phyloP scores from a whole-genome alignment of 2,113 vertebrate genomes.

The Nicator chloris region DNA sequence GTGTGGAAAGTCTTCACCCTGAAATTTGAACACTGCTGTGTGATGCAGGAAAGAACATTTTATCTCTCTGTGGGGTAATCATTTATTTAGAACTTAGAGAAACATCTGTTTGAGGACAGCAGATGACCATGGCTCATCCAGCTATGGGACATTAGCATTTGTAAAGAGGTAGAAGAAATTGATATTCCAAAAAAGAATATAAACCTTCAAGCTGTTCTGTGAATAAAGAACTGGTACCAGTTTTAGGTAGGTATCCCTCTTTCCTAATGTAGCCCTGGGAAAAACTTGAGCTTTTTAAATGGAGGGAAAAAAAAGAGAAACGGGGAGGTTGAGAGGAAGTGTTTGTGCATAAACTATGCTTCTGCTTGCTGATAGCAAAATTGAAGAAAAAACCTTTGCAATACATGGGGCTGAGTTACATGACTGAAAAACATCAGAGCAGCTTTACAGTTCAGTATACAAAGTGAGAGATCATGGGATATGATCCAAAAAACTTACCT shows the following conservation, averaged over 20 bases:
- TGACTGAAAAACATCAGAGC: neutral
- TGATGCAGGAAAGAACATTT: neutral
- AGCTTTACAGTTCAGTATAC: neutral
- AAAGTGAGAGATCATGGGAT: neutral
- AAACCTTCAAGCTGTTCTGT: neutral
- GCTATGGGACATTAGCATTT: neutral
- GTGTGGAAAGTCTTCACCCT: neutral
- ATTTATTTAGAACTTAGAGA: slow-evolving; percentile 3
- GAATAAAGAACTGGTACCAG: neutral
- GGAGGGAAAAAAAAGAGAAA: neutral
- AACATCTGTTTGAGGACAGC: neutral
- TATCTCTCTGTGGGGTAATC: neutral
- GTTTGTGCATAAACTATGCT: neutral
- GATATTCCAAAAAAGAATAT: neutral
- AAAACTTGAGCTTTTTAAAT: neutral
- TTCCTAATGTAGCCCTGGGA: neutral
- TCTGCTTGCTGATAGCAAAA: neutral
- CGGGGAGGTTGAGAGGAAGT: neutral
- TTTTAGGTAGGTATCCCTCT: neutral
- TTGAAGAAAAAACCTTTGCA: neutral
- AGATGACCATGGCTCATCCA: neutral
- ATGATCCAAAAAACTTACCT: neutral
- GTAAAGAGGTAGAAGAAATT: neutral
- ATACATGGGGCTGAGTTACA: neutral
- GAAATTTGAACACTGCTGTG: neutral